These are phyloP conservation scores for Corythornis madagascariensis DNA, from an alignment of 2,113 vertebrate genomes.

Conservation along the genomic window DNA sequence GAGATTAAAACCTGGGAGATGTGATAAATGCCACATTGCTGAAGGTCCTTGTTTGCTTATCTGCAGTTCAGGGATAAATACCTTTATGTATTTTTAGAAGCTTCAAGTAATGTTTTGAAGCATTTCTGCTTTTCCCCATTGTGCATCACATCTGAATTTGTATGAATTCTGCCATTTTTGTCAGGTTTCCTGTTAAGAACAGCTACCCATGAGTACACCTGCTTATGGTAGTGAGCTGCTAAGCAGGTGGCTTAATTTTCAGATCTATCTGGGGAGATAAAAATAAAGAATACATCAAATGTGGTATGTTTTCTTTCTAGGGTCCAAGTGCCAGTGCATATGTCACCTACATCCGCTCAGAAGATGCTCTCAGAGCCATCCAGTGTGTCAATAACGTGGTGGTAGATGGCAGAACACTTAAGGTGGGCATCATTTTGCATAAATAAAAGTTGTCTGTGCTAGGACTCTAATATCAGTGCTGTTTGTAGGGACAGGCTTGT, in stretches of 20 bases:
- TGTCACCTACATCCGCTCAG: conserved; percentile 97
- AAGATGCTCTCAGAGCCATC: conserved; percentile 98
- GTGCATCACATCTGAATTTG: background rate
- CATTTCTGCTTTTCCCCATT: background rate
- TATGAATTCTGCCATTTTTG: background rate
- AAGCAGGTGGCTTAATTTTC: background rate
- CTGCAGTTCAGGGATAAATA: background rate
- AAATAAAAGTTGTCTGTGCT: background rate
- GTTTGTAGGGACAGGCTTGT: background rate
- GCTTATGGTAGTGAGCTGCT: background rate
- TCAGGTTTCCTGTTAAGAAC: background rate
- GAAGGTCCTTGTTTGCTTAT: background rate
- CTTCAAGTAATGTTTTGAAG: background rate
- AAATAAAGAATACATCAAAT: background rate
- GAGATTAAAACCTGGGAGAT: background rate
- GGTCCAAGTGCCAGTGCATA: conserved; percentile 99
- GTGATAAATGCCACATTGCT: no score
- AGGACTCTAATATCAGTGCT: background rate
- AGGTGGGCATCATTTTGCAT: conserved; percentile 77
- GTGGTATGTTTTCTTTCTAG: conserved; percentile 70
- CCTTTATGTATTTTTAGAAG: background rate
- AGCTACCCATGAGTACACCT: background rate
- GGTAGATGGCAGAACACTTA: conserved; percentile 98
- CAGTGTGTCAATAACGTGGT: conserved; percentile 99
- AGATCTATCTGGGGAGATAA: background rate